Base-by-base conservation (phyloP, 2,113 vertebrate genomes). In the Tinamus guttatus region DNA sequence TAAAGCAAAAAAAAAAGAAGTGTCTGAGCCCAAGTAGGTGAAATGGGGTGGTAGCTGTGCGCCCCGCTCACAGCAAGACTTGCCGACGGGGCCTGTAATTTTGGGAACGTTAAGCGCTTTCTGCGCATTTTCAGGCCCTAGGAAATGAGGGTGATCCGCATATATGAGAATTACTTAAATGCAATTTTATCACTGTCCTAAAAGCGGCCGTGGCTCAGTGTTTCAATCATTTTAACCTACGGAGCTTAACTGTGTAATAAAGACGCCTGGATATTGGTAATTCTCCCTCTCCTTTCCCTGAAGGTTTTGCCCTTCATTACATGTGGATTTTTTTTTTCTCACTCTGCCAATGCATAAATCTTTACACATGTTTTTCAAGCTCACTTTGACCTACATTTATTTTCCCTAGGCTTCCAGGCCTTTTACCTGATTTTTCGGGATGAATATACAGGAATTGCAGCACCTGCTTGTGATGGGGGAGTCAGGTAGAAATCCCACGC, bases 231-330 rank as follows among this genome's bases (percentile, higher is more conserved):
- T 87, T 92, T 82, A 89, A 89, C 62, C 78, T 54, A 28, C 40
- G 38, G 41, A 59, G 51, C 32, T 92, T 75, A 71, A 88, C 81
- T 56, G 54, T 52, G 19, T 32, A 58, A 64, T 92, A 75, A 80
- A 79, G 27, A 76, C 17, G 65, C 52, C 67, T 58, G 52, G 49
- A 79, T 85, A 16, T 28, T 67, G 89, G 25, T 65, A 89, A 92
- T 94, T 92, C 82, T 87, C 45, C 24, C 64, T 65, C 76, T 90
- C 73, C 83, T 78, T 93, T 81, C 81, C 54, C 58, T 52, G 81
- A 70, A 84, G 32, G 62, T 89, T 94, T 89, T 95, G 78, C 86
- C 81, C 87, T 91, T 94, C 81, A 69, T 80, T 94, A 58, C 51
- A 90, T 2, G 0, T 81, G 49, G 21, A 11, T 49, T 49, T 49